Evolutionary conservation across 1,140 invertebrate species (phyloP).

Genomic region (Stegodyphus dumicola): DNA sequence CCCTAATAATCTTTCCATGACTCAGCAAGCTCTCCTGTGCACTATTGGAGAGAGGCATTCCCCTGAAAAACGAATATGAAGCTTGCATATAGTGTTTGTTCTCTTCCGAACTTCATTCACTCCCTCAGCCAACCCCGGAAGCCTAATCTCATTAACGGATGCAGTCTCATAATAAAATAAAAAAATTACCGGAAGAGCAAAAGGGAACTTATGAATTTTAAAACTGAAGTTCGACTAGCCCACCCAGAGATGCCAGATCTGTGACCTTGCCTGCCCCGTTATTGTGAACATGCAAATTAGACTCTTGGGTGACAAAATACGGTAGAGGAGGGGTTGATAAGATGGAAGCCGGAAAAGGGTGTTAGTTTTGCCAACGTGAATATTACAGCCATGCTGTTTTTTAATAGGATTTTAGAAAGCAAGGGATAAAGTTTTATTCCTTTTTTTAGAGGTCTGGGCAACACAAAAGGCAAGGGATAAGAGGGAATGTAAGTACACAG

Average conservation of each 20-base stretch:
- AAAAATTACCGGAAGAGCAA: conserved; percentile 30
- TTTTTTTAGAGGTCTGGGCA: no score
- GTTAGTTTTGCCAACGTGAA: neutral
- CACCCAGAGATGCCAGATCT: neutral
- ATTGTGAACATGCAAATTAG: conserved; percentile 50
- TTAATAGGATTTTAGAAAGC: neutral
- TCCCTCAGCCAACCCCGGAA: no score
- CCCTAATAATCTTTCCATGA: no score
- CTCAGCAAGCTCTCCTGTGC: no score
- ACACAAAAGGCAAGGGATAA: no score
- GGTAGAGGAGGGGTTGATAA: neutral
- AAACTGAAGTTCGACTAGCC: conserved; percentile 21
- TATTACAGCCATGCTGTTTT: neutral
- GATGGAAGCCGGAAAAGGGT: neutral
- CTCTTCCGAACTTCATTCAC: no score
- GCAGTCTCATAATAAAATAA: conserved; percentile 48
- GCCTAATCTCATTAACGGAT: conserved; percentile 38
- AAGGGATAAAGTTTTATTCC: no score
- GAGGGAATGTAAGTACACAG: no score
- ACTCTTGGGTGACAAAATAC: conserved; percentile 35
- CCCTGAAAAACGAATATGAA: no score
- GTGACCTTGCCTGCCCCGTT: neutral
- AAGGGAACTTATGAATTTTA: conserved; percentile 51
- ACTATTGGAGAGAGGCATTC: no score
- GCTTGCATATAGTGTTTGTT: no score